A percentile compares a stretch with the other conserved stretches of the same genome.
These are phyloP conservation scores for Ditylenchus dipsaci DNA, from an alignment of 1,140 invertebrate genomes.

Conservation along the genomic window DNA sequence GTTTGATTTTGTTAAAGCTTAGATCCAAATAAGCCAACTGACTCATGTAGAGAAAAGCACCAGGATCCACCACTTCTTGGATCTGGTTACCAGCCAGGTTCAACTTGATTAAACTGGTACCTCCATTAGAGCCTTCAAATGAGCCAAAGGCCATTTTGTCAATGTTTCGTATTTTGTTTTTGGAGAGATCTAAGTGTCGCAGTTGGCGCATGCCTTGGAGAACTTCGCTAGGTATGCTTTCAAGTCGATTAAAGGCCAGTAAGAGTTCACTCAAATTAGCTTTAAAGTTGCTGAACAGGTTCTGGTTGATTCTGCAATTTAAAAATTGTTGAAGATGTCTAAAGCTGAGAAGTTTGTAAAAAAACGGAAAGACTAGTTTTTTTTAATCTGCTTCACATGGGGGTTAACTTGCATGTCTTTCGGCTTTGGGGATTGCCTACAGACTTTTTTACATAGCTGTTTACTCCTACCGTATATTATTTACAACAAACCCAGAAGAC, in stretches of 20 bases:
- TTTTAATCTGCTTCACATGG: too few species aligned
- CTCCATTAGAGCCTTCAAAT: slow-evolving; percentile 15
- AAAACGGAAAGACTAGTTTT: too few species aligned
- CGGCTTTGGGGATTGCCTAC: too few species aligned
- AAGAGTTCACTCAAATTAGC: slow-evolving; percentile 33
- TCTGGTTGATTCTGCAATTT: slow-evolving; percentile 27
- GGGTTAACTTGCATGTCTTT: too few species aligned
- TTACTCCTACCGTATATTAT: too few species aligned
- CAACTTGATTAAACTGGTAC: slow-evolving; percentile 18
- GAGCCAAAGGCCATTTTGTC: slow-evolving; percentile 43
- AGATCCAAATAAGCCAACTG: slow-evolving; percentile 31
- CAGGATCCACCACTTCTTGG: slow-evolving; percentile 28
- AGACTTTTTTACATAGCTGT: too few species aligned
- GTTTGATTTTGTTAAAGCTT: slow-evolving; percentile 31
- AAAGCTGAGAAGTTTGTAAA: too few species aligned
- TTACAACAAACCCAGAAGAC: too few species aligned
- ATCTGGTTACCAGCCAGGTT: slow-evolving; percentile 42
- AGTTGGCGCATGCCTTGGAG: slow-evolving; percentile 34
- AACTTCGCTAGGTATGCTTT: slow-evolving; percentile 11
- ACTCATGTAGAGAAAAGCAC: slow-evolving; percentile 31
- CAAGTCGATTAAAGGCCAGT: slow-evolving; percentile 34
- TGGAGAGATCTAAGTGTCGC: slow-evolving; percentile 27
- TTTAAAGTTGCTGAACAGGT: slow-evolving; percentile 30
- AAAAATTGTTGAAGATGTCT: not conserved
- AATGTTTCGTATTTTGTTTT: slow-evolving; percentile 27